Conservation (phyloP, 2,113 vertebrate species). For the Pelecanus crispus region DNA sequence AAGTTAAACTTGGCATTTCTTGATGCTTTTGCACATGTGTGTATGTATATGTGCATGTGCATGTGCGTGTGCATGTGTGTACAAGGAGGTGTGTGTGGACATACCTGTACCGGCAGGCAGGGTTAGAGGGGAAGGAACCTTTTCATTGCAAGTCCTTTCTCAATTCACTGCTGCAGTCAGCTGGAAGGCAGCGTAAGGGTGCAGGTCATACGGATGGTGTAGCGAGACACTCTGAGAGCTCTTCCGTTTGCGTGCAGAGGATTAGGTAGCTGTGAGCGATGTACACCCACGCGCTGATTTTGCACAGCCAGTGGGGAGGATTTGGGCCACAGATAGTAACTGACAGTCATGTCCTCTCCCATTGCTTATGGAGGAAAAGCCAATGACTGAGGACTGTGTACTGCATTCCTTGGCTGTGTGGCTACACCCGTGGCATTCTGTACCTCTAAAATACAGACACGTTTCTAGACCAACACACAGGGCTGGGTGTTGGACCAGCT, state of each 20-base stretch:
- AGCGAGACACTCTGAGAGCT: fast-evolving
- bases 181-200: not conserved
- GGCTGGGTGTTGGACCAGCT: not conserved
- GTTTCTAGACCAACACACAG: not conserved
- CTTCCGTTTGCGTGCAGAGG: not conserved
- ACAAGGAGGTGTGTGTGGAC: not conserved
- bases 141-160: not conserved
- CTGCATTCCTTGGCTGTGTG: not conserved
- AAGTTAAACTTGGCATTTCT: not conserved
- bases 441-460: not conserved
- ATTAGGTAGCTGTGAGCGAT: not conserved
- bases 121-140: not conserved
- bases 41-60: not conserved
- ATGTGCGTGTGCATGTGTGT: fast-evolving
- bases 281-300: not conserved
- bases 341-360: not conserved
- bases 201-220: not conserved
- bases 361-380: not conserved
- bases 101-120: not conserved
- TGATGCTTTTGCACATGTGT: not conserved
- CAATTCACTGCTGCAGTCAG: not conserved
- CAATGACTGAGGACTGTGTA: fast-evolving
- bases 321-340: not conserved
- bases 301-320: not conserved
- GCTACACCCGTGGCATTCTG: not conserved